phyloP scores from a whole-genome alignment of 2,888 invertebrate species.

The Melangyna quadrimaculata region DNA sequence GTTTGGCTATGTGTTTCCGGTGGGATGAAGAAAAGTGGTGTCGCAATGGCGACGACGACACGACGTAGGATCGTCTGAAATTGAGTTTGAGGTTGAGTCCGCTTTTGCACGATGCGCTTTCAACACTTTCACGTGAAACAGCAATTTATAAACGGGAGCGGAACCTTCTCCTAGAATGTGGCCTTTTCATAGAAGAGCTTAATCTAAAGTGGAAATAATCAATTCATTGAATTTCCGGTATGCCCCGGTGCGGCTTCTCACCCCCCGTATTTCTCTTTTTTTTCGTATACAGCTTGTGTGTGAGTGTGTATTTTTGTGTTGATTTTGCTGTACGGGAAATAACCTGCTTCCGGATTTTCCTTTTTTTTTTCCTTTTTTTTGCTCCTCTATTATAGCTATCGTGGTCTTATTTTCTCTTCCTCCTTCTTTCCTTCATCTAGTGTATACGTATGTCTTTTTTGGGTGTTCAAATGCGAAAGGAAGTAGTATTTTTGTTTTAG shows the following conservation, averaged over 20 bases:
- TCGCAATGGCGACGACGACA: not conserved
- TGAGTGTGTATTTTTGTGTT: conserved; percentile 16
- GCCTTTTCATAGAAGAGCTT: conserved; percentile 50
- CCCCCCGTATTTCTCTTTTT: not conserved
- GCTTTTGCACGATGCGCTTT: conserved; percentile 58
- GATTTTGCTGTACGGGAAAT: conserved; percentile 33
- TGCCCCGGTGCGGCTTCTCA: conserved; percentile 30
- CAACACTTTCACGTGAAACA: conserved; percentile 64
- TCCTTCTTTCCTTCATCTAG: not conserved
- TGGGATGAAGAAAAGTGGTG: not conserved
- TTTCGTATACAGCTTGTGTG: not conserved
- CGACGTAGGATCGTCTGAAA: not conserved
- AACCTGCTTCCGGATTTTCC: conserved; percentile 54
- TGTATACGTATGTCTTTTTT: not conserved
- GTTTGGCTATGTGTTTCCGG: conserved; percentile 23
- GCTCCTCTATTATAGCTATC: not conserved
- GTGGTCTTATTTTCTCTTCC: conserved; percentile 11
- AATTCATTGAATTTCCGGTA: conserved; percentile 64
- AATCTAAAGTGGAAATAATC: conserved; percentile 71
- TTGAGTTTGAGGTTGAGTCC: conserved; percentile 1
- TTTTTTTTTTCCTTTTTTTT: not conserved
- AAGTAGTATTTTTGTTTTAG: conserved; percentile 19
- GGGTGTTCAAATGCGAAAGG: conserved; percentile 16
- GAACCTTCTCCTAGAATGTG: conserved; percentile 2
- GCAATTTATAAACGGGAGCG: conserved; percentile 53